A percentile compares a stretch with the other conserved stretches of the same genome.
These are phyloP conservation scores for Eupithecia centaureata DNA, from an alignment of 2,888 invertebrate genomes.

Conservation along the genomic window DNA sequence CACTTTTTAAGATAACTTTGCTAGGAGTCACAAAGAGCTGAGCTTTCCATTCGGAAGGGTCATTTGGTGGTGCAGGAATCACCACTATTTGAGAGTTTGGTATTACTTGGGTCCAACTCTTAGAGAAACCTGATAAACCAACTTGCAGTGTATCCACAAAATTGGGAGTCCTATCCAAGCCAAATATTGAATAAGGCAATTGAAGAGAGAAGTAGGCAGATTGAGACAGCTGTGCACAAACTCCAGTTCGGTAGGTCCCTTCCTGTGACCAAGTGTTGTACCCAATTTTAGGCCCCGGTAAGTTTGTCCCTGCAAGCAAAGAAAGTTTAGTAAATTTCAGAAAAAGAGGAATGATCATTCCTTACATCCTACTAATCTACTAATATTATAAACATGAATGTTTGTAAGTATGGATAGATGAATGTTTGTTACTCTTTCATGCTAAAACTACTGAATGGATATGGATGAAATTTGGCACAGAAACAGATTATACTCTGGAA, in stretches of 20 bases:
- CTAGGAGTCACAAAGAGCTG: slow-evolving; percentile 98
- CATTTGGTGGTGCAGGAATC: slow-evolving; percentile 91
- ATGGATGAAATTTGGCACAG: no score
- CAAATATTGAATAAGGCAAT: slow-evolving; percentile 97
- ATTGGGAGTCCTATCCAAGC: slow-evolving; percentile 98
- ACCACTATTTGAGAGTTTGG: slow-evolving; percentile 99
- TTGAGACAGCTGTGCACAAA: slow-evolving; percentile 94
- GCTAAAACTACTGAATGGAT: no score
- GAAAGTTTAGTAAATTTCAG: neutral
- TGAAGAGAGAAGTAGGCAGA: slow-evolving; percentile 97
- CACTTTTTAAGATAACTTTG: slow-evolving; percentile 95
- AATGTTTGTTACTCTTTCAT: no score
- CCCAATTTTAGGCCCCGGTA: slow-evolving; percentile 94
- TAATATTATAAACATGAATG: no score
- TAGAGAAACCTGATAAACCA: slow-evolving; percentile 88
- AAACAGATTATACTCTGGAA: no score
- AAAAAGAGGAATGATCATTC: neutral
- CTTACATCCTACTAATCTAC: no score
- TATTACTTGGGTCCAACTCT: slow-evolving; percentile 95
- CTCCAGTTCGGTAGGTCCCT: slow-evolving; percentile 90
- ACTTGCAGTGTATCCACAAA: slow-evolving; percentile 96
- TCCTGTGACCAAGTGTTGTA: slow-evolving; percentile 96
- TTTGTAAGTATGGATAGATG: no score
- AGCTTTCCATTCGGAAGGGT: slow-evolving; percentile 93
- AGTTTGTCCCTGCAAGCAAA: slow-evolving; percentile 87